Evolutionary conservation across 2,797 vertebrate species (phyloP).

Genomic region (Salmo trutta): DNA sequence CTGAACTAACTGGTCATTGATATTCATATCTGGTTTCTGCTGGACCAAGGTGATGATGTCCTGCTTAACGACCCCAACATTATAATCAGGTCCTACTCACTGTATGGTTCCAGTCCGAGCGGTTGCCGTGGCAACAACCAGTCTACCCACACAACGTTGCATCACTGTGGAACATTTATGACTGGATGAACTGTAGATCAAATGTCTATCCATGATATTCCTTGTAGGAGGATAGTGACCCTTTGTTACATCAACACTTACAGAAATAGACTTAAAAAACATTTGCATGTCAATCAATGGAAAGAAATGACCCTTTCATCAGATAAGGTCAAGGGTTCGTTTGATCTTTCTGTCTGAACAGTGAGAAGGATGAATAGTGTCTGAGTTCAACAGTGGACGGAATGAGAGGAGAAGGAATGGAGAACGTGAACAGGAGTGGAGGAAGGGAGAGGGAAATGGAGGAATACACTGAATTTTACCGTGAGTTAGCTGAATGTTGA

Average conservation of each 20-base stretch:
- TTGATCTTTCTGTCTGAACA: slow-evolving; percentile 29
- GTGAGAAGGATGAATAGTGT: slow-evolving; percentile 37
- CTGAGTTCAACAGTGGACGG: slow-evolving; percentile 38
- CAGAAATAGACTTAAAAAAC: not conserved
- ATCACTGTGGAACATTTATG: not conserved
- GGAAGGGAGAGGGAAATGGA: slow-evolving; percentile 23
- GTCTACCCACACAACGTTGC: not conserved
- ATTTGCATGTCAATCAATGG: not conserved
- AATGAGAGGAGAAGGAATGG: slow-evolving; percentile 57
- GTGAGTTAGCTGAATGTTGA: slow-evolving; percentile 55
- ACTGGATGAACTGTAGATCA: not conserved
- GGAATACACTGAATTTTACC: slow-evolving; percentile 38
- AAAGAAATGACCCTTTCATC: not conserved
- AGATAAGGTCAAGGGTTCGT: not conserved
- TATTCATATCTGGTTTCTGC: slow-evolving; percentile 4
- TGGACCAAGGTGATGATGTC: slow-evolving; percentile 2
- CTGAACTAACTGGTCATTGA: not conserved
- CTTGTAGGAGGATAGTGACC: not conserved
- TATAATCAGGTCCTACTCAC: not conserved
- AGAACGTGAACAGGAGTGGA: slow-evolving; percentile 57
- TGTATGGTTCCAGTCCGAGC: not conserved
- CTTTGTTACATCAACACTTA: not conserved
- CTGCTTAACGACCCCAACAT: not conserved
- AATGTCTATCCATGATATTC: not conserved
- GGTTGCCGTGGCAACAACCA: not conserved